Evolutionary conservation across 2,888 invertebrate genomes (phyloP).

Genomic region (Plagiodera versicolora): DNA sequence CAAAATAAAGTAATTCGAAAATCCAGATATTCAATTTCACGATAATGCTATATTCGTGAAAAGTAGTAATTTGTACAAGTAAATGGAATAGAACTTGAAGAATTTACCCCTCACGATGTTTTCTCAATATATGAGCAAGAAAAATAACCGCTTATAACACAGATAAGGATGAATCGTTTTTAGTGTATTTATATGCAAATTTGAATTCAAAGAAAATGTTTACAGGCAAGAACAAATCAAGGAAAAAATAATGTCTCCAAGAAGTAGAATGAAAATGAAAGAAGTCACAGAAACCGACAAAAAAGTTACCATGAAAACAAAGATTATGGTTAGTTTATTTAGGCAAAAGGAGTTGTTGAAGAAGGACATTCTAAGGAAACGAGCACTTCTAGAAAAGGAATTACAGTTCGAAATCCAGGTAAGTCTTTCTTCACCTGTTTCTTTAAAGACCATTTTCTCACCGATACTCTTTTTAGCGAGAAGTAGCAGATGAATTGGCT

Average conservation of each 20-base stretch:
- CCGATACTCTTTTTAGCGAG: conserved; percentile 59
- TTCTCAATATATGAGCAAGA: no score
- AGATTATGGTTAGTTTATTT: conserved; percentile 74
- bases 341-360: conserved; percentile 90
- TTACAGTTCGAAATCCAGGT: conserved; percentile 88
- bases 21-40: no score
- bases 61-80: no score
- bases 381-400: conserved; percentile 85
- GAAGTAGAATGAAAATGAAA: conserved; percentile 49
- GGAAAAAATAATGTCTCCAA: conserved; percentile 48
- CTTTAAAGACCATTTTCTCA: neutral
- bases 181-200: no score
- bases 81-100: no score
- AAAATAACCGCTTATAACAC: no score
- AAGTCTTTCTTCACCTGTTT: conserved; percentile 16
- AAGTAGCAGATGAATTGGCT: conserved; percentile 73
- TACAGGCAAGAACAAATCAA: conserved; percentile 36
- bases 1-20: no score
- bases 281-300: conserved; percentile 57
- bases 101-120: no score
- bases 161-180: no score
- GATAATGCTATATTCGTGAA: no score
- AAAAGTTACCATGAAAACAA: conserved; percentile 57
- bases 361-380: conserved; percentile 89
- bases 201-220: neutral